These are phyloP conservation scores for Schizotus pectinicornis DNA, from an alignment of 2,888 invertebrate species.

Conservation along the genomic window DNA sequence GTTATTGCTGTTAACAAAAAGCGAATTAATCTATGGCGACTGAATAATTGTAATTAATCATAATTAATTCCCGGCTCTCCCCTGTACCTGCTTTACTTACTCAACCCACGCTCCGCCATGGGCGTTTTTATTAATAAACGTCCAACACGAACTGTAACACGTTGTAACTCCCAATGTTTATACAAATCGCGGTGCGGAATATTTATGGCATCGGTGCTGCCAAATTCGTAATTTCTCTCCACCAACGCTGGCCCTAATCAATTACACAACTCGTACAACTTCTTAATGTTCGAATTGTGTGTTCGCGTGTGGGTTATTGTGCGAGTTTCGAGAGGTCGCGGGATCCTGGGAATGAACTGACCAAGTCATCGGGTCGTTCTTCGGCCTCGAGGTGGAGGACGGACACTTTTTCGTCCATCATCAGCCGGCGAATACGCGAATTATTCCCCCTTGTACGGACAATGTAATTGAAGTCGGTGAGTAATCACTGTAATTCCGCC, in stretches of 20 bases:
- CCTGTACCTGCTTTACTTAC: conserved; percentile 9
- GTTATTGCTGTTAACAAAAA: conserved; percentile 1
- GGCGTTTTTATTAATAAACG: conserved; percentile 14
- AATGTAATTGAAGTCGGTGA: conserved; percentile 17
- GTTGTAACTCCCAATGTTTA: conserved; percentile 1
- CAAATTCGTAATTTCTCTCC: too few species aligned
- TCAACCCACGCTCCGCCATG: conserved; percentile 9
- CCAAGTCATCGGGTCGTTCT: conserved; percentile 7
- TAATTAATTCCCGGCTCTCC: conserved; percentile 9
- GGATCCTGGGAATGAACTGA: conserved; percentile 16
- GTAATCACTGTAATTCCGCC: conserved; percentile 32
- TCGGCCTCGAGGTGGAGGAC: conserved; percentile 9
- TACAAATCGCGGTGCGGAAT: neutral
- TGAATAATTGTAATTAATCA: conserved; percentile 7
- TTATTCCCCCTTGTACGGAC: conserved; percentile 14
- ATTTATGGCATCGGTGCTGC: neutral
- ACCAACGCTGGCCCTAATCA: neutral
- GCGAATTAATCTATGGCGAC: conserved; percentile 7
- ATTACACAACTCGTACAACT: neutral
- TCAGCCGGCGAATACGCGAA: neutral
- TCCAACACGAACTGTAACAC: conserved; percentile 9
- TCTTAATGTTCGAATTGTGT: neutral
- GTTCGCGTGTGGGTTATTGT: conserved; percentile 7
- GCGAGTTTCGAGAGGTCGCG: conserved; percentile 8
- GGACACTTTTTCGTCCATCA: conserved; percentile 14